Conservation (phyloP, 2,797 vertebrate species). For the Tragelaphus eurycerus region DNA sequence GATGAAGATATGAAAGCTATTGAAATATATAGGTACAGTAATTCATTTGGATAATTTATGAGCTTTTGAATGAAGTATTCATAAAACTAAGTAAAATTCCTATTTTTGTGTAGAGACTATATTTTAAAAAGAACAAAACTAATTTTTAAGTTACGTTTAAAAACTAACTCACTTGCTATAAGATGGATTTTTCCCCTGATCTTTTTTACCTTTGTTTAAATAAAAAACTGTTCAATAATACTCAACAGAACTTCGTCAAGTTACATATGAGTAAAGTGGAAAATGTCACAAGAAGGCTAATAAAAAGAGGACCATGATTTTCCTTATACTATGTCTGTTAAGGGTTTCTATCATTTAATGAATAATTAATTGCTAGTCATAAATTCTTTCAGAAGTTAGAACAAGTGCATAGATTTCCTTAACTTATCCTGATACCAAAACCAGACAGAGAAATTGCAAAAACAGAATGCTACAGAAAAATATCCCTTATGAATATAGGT, state of each 20-base stretch:
- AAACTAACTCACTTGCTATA: background rate
- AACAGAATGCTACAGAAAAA: background rate
- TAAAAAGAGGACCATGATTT: background rate
- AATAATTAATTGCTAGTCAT: background rate
- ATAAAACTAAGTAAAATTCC: background rate
- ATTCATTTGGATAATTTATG: background rate
- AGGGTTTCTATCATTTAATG: background rate
- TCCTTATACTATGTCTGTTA: background rate
- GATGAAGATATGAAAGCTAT: constrained; percentile 81
- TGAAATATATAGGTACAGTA: constrained; percentile 79
- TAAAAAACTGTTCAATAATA: constrained; percentile 7
- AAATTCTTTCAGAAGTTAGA: constrained; percentile 31
- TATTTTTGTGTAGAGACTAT: background rate
- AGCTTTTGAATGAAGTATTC: background rate
- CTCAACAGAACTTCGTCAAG: background rate
- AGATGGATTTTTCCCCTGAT: background rate
- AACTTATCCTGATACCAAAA: background rate
- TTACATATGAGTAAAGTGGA: background rate
- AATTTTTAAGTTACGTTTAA: constrained; percentile 25
- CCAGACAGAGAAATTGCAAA: background rate
- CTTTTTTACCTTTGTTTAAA: constrained; percentile 13
- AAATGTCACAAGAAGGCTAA: background rate
- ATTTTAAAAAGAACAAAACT: background rate
- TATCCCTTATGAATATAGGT: background rate
- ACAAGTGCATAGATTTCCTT: background rate